Percentiles rank a stretch among this genome's conserved stretches.
These are phyloP conservation scores for Poliocrania exsul DNA, from an alignment of 2,797 vertebrate species.

Conservation along the genomic window DNA sequence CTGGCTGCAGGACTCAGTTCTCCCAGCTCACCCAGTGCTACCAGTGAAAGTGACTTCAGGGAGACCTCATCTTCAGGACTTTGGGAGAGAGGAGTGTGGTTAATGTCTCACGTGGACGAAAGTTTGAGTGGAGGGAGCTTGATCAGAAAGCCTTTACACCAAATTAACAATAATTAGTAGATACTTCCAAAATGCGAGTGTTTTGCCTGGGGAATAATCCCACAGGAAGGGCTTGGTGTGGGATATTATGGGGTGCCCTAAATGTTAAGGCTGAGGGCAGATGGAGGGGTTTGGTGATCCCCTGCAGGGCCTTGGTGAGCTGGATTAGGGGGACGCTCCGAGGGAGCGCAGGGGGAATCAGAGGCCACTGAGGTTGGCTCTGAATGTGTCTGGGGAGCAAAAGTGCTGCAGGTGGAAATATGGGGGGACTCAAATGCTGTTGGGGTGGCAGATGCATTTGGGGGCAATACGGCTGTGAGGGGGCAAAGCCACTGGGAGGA, in stretches of 20 bases:
- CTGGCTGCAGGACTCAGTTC: not conserved
- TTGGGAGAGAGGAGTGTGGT: not conserved
- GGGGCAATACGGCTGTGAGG: accelerated
- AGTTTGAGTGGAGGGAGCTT: accelerated
- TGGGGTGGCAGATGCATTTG: not conserved
- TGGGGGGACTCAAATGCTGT: not conserved
- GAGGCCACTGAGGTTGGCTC: not conserved
- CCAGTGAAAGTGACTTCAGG: not conserved
- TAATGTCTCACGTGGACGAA: accelerated
- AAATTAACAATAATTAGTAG: not conserved
- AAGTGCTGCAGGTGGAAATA: not conserved
- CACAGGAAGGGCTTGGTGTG: not conserved
- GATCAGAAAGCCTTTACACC: accelerated
- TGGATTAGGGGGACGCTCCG: not conserved
- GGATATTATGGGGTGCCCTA: too few relatives aligned
- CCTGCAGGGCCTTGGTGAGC: accelerated
- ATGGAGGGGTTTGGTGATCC: accelerated
- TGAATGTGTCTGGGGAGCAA: not conserved
- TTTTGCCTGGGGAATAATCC: not conserved
- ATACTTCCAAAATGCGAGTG: not conserved
- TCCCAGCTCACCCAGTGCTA: not conserved
- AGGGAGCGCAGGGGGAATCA: not conserved
- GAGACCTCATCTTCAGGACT: not conserved
- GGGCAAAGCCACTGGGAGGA: too few relatives aligned
- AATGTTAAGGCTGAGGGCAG: not conserved